A percentile compares a stretch with the other conserved stretches of the same genome.
Evolutionary conservation across 1,140 invertebrate genomes (phyloP).

Genomic region (Aporrectodea caliginosa): DNA sequence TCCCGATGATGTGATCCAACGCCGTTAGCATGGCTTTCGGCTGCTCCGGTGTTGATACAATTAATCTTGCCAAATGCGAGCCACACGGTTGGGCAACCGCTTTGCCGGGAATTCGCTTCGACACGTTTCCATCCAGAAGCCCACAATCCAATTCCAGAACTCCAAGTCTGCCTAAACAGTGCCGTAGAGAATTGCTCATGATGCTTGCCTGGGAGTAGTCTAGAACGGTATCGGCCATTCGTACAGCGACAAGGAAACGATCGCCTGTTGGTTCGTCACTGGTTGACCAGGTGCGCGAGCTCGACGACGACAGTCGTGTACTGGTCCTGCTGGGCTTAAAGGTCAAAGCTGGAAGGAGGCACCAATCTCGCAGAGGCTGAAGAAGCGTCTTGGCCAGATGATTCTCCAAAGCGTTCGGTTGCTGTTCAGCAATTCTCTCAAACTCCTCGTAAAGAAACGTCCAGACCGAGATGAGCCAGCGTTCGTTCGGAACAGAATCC

Average conservation of each 20-base stretch:
- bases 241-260: conserved; percentile 25
- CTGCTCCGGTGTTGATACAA: conserved; percentile 27
- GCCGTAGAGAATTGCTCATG: conserved; percentile 5
- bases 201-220: conserved; percentile 29
- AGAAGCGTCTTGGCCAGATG: conserved; percentile 5
- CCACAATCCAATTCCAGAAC: conserved; percentile 25
- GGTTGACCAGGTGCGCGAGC: background rate
- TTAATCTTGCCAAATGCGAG: conserved; percentile 5
- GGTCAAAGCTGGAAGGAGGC: conserved; percentile 14
- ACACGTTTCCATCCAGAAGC: conserved; percentile 11
- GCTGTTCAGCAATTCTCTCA: conserved; percentile 13
- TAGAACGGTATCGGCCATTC: conserved; percentile 19
- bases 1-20: conserved; percentile 2
- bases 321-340: background rate
- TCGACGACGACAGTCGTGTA: background rate
- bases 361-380: conserved; percentile 27
- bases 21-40: conserved; percentile 16
- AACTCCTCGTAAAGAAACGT: conserved; percentile 31
- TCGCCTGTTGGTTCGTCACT: background rate
- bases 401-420: background rate
- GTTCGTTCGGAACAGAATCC: conserved; percentile 5
- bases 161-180: conserved; percentile 23
- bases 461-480: conserved; percentile 23
- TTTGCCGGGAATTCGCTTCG: background rate
- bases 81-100: background rate